phyloP scores from a whole-genome alignment of 2,113 vertebrate species.

The Telmatochromis sp. region DNA sequence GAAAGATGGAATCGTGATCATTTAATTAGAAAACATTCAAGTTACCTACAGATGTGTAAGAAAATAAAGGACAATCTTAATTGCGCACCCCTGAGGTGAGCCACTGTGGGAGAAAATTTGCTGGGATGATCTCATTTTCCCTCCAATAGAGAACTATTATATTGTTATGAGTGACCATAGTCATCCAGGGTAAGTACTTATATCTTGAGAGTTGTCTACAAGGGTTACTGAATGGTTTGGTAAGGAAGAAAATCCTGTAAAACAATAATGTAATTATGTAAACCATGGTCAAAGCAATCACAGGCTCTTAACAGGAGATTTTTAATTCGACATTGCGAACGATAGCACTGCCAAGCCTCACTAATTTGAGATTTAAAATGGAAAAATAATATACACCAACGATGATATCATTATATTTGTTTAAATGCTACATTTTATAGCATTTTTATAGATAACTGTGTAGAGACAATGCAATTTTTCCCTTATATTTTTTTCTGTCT shows the following conservation, averaged over 20 bases:
- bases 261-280: neutral
- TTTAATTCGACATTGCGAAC: neutral
- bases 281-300: neutral
- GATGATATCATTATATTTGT: neutral
- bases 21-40: neutral
- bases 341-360: neutral
- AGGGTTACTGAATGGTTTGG: neutral
- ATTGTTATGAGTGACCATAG: neutral
- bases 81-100: neutral
- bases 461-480: neutral
- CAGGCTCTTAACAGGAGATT: neutral
- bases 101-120: neutral
- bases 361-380: neutral
- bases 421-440: neutral
- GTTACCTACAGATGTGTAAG: neutral
- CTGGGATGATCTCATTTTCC: neutral
- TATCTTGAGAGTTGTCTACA: neutral
- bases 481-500: neutral
- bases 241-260: neutral
- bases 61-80: neutral
- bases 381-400: neutral
- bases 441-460: neutral
- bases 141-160: neutral
- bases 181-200: neutral
- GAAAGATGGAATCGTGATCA: neutral